These are phyloP conservation scores for Pantherophis guttatus DNA, from an alignment of 2,113 vertebrate species.

Conservation along the genomic window DNA sequence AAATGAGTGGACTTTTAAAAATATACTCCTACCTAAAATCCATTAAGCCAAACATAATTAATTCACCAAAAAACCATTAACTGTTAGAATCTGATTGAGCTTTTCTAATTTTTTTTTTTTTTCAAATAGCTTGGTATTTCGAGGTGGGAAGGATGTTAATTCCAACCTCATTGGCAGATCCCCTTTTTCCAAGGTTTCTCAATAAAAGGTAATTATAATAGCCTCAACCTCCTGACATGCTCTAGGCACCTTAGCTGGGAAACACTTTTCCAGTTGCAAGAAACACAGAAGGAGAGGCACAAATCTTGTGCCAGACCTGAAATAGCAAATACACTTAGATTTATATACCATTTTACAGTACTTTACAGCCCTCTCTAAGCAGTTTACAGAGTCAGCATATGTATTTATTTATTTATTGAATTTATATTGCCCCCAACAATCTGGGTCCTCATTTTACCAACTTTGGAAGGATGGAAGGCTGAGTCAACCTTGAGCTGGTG, in stretches of 20 bases:
- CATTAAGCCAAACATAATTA: conserved; percentile 1
- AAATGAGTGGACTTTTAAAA: neutral
- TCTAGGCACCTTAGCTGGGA: neutral
- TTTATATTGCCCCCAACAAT: neutral
- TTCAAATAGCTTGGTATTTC: neutral
- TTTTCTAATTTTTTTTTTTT: neutral
- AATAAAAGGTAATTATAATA: neutral
- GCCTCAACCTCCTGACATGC: neutral
- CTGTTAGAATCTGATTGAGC: neutral
- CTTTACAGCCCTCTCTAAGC: neutral
- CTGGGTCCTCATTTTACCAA: neutral
- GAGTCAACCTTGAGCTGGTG: neutral
- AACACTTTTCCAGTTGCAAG: neutral
- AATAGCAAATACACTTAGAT: neutral
- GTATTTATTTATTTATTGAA: too few relatives aligned
- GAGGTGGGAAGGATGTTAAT: neutral
- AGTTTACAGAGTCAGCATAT: neutral
- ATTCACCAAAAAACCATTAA: neutral
- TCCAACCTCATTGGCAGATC: neutral
- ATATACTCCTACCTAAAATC: neutral
- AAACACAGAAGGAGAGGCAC: neutral
- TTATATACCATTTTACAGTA: neutral
- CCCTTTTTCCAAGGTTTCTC: neutral
- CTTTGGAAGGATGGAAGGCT: neutral
- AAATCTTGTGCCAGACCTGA: neutral